Evolutionary conservation across 1,140 invertebrate species (phyloP).

Genomic region (Drosophila nebulosa): DNA sequence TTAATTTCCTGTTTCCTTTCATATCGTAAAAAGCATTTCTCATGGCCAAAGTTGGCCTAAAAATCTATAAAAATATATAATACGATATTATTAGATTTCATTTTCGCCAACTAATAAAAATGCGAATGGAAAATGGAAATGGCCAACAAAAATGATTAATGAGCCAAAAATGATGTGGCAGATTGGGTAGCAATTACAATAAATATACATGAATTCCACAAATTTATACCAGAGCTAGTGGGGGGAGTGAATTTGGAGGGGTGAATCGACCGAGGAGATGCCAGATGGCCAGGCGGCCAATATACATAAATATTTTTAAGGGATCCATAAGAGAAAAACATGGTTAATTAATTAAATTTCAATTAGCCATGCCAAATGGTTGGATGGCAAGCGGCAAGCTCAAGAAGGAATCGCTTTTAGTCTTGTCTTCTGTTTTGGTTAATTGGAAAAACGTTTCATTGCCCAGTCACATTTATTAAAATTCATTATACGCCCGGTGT

Average conservation of each 20-base stretch:
- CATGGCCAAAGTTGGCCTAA: neutral
- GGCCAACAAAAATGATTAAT: slow-evolving; percentile 57
- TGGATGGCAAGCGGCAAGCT: neutral
- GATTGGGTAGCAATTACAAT: slow-evolving; percentile 67
- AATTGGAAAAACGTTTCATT: slow-evolving; percentile 56
- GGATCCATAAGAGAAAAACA: slow-evolving; percentile 24
- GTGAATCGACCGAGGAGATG: neutral
- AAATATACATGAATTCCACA: slow-evolving; percentile 28
- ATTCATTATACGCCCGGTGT: slow-evolving; percentile 67
- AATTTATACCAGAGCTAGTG: slow-evolving; percentile 42
- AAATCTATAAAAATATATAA: slow-evolving; percentile 40
- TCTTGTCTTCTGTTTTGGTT: slow-evolving; percentile 43
- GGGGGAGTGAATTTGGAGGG: no score
- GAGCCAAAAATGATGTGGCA: slow-evolving; percentile 76
- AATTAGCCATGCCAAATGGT: slow-evolving; percentile 42
- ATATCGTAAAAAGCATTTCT: neutral
- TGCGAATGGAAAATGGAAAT: slow-evolving; percentile 57
- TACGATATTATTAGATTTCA: slow-evolving; percentile 20
- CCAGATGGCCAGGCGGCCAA: slow-evolving; percentile 16
- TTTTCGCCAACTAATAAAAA: slow-evolving; percentile 31
- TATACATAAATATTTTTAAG: neutral
- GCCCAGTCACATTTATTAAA: slow-evolving; percentile 64
- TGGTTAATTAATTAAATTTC: slow-evolving; percentile 77
- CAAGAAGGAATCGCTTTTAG: slow-evolving; percentile 3
- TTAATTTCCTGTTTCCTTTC: slow-evolving; percentile 1